Evolutionary conservation across 2,113 vertebrate species (phyloP), one percentile per base, ranked within the genome.

Genomic region (Micromys minutus): DNA sequence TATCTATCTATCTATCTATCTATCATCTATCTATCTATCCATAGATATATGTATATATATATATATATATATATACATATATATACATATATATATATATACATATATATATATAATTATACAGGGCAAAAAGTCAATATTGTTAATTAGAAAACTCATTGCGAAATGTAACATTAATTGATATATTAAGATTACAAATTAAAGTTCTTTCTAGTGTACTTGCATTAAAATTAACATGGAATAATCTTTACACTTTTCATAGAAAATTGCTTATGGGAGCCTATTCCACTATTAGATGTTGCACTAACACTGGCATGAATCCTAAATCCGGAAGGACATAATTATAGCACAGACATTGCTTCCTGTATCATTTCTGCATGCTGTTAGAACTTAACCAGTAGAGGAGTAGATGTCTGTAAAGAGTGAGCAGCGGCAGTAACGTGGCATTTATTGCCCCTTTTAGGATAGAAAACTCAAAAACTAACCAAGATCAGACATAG

Each of bases 91-190:
- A 52, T 52, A 11, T 52, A 52, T 52, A 11, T 52, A 52, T 11
- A 52, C 11, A 52, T 52, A 52, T 63, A 69, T 87, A 75, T 69
- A 95, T 97, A 92, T 63, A 59, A 26, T 45, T 86, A 31, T 21
- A 71, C 0, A 63, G 1, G 22, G 9, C 15, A 95, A 50, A 96
- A 57, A 7, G 13, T 94, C 85, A 92, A 95, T 92, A 91, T 92
- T 89, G 42, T 84, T 94, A 95, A 95, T 91, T 89, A 13, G 71
- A 42, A 74, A 83, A 94, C 36, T 67, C 65, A 89, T 47, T 92
- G 89, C 39, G 12, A 69, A 61, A 72, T 63, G 19, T 67, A 81
- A 86, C 6, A 87, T 26, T 93, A 92, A 90, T 94, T 90, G 67
- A 31, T 90, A 74, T 63, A 50, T 59, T 79, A 57, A 84, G 57